Evolutionary conservation across 2,888 invertebrate species (phyloP).

Genomic region (Leptinotarsa juncta): DNA sequence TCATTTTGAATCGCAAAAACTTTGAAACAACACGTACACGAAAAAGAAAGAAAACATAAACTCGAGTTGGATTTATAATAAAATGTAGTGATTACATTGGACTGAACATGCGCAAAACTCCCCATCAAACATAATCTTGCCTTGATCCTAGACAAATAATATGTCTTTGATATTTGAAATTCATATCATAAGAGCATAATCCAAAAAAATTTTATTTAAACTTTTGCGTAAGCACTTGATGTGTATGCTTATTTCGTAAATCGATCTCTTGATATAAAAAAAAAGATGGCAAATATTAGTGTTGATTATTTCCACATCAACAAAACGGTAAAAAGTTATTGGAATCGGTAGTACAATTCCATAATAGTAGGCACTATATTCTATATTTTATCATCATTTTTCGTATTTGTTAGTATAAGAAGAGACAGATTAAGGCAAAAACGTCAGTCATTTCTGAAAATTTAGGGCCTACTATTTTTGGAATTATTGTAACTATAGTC

Average conservation of each 20-base stretch:
- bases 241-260: neutral
- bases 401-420: too few species aligned
- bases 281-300: too few species aligned
- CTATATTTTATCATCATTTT: too few species aligned
- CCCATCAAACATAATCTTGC: conserved; percentile 6
- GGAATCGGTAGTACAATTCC: too few species aligned
- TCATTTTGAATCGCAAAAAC: neutral
- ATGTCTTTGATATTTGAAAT: neutral
- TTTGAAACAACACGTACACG: neutral
- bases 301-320: too few species aligned
- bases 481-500: too few species aligned
- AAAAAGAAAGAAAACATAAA: conserved; percentile 9
- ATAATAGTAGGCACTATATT: too few species aligned
- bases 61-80: neutral
- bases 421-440: too few species aligned
- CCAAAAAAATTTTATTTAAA: neutral
- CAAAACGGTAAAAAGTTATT: too few species aligned
- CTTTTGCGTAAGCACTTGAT: conserved; percentile 1
- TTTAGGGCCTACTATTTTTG: too few species aligned
- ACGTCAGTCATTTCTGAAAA: too few species aligned
- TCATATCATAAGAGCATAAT: neutral
- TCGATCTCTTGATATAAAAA: too few species aligned
- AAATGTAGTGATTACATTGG: conserved; percentile 8
- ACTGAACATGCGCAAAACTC: conserved; percentile 5
- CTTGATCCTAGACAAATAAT: conserved; percentile 7